Conservation (phyloP, 2,888 invertebrate species). For the Apamea epomidion region DNA sequence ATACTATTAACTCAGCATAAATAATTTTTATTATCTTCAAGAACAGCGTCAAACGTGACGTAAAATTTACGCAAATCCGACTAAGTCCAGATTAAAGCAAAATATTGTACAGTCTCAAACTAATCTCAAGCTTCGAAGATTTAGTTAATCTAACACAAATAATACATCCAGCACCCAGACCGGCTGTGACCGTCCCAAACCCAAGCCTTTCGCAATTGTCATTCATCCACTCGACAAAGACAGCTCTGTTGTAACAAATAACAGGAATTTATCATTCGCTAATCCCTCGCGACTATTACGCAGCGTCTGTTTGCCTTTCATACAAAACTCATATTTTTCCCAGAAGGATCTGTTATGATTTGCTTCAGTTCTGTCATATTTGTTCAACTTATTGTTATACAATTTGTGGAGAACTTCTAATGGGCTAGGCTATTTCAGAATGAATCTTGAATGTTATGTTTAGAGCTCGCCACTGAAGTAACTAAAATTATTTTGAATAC, state of each 20-base stretch:
- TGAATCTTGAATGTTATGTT: not conserved
- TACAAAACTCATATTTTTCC: slow-evolving; percentile 71
- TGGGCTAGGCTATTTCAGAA: not conserved
- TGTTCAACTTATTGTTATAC: slow-evolving; percentile 24
- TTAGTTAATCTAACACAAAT: slow-evolving; percentile 62
- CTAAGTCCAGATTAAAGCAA: slow-evolving; percentile 7
- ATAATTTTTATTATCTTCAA: not conserved
- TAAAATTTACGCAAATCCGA: slow-evolving; percentile 4
- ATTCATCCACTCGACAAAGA: slow-evolving; percentile 75
- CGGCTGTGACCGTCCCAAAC: slow-evolving; percentile 62
- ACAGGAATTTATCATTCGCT: slow-evolving; percentile 75
- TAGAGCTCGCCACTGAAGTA: not conserved
- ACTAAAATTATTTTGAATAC: not conserved
- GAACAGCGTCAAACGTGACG: not conserved
- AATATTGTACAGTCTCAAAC: slow-evolving; percentile 7
- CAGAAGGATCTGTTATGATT: slow-evolving; percentile 68
- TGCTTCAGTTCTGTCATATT: slow-evolving; percentile 28
- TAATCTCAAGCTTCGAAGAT: slow-evolving; percentile 35
- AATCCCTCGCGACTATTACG: slow-evolving; percentile 73
- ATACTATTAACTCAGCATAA: not conserved
- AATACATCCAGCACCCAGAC: slow-evolving; percentile 54
- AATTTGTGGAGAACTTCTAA: slow-evolving; percentile 21
- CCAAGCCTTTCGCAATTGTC: slow-evolving; percentile 78
- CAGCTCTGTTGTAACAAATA: slow-evolving; percentile 73
- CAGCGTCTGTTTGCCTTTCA: slow-evolving; percentile 67